phyloP scores from a whole-genome alignment of 2,797 vertebrate genomes.

The Macropus fuliginosus region DNA sequence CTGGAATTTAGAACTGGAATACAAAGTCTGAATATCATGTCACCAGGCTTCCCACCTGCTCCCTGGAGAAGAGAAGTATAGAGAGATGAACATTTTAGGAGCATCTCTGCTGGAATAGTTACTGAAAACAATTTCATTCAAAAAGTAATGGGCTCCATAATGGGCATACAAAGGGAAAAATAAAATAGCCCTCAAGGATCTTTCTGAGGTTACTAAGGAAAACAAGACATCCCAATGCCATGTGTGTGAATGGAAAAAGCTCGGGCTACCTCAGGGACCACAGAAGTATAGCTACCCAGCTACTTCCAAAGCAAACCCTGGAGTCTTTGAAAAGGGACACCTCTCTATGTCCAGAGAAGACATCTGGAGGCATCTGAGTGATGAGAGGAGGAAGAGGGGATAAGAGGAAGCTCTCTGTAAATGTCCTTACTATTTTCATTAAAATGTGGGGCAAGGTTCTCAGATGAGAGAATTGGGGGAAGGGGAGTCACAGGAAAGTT shows the following conservation, averaged over 20 bases:
- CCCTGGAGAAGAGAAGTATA: neutral
- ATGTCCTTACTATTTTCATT: neutral
- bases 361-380: neutral
- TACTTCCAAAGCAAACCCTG: neutral
- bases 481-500: neutral
- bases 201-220: neutral
- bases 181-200: neutral
- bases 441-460: neutral
- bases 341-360: neutral
- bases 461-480: neutral
- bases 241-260: neutral
- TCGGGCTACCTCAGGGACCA: neutral
- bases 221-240: neutral
- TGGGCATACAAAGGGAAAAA: neutral
- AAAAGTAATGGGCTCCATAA: neutral
- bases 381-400: neutral
- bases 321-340: neutral
- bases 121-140: neutral
- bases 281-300: neutral
- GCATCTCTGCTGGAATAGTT: neutral
- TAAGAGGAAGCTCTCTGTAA: neutral
- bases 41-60: neutral
- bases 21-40: neutral
- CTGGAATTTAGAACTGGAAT: neutral
- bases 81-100: neutral